A percentile compares a stretch with the other conserved stretches of the same genome.
These are phyloP conservation scores for Nasonia giraulti DNA, from an alignment of 1,140 invertebrate genomes.

Conservation along the genomic window DNA sequence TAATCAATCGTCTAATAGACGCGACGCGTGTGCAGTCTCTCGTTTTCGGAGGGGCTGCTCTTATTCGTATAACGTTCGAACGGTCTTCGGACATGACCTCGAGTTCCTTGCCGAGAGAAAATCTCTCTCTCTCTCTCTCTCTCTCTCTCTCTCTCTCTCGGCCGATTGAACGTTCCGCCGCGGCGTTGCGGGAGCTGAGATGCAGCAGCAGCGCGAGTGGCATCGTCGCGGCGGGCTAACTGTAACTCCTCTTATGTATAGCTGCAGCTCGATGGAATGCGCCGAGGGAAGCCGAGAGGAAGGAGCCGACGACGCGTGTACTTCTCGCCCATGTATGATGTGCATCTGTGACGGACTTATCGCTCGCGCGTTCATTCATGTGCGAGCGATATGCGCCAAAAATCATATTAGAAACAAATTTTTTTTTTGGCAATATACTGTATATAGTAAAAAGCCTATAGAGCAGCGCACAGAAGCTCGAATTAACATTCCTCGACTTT, in stretches of 20 bases:
- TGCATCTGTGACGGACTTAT: too few species aligned
- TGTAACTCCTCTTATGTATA: conserved; percentile 64
- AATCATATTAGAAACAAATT: too few species aligned
- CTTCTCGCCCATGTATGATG: background rate
- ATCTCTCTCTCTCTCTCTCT: too few species aligned
- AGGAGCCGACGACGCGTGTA: background rate
- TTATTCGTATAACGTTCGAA: background rate
- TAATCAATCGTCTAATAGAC: conserved; percentile 46
- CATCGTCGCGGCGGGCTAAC: conserved; percentile 62
- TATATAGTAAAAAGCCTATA: background rate
- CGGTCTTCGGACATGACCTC: background rate
- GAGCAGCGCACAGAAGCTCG: background rate
- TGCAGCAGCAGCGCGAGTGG: conserved; percentile 44
- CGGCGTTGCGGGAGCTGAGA: background rate
- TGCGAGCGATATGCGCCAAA: too few species aligned
- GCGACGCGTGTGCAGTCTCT: background rate
- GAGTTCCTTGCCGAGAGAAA: background rate
- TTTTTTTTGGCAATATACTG: too few species aligned
- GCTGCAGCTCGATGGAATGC: conserved; percentile 62
- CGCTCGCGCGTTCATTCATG: too few species aligned
- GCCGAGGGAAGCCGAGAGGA: conserved; percentile 46
- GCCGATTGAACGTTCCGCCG: background rate
- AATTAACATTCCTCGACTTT: background rate
- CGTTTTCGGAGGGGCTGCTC: background rate
- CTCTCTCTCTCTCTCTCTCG: too few species aligned